Conservation (phyloP, 2,797 vertebrate genomes). For the Hydrocynus forskahlii region DNA sequence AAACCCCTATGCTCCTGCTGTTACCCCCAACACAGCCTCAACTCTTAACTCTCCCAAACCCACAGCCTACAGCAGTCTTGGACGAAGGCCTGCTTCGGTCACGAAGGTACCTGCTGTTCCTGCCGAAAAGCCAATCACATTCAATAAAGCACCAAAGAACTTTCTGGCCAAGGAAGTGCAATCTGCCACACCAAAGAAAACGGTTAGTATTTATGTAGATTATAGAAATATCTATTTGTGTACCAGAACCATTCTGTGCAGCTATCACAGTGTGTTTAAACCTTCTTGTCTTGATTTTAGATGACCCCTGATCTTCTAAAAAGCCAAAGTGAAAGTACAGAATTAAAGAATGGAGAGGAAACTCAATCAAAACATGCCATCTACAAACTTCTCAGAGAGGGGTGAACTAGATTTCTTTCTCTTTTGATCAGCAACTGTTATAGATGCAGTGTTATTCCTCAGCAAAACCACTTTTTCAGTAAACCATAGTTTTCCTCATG, state of each 20-base stretch:
- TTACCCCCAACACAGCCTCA: constrained; percentile 53
- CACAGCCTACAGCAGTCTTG: constrained; percentile 56
- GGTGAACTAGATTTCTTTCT: constrained; percentile 70
- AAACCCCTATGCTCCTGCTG: constrained; percentile 67
- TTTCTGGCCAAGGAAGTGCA: constrained; percentile 66
- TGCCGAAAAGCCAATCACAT: constrained; percentile 60
- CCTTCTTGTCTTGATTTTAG: constrained; percentile 61
- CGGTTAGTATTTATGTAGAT: constrained; percentile 66
- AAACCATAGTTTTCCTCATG: neutral
- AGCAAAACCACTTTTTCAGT: neutral
- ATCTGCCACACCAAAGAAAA: constrained; percentile 70
- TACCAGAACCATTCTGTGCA: too few species aligned
- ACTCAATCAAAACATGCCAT: constrained; percentile 75
- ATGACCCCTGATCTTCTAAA: constrained; percentile 82
- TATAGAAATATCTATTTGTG: neutral
- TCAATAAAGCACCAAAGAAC: constrained; percentile 65
- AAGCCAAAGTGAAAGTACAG: constrained; percentile 74
- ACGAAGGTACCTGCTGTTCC: constrained; percentile 65
- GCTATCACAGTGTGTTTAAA: neutral
- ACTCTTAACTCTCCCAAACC: constrained; percentile 39
- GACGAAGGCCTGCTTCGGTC: constrained; percentile 62
- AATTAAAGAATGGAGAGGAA: constrained; percentile 68
- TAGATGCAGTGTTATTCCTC: neutral
- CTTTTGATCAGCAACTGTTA: neutral
- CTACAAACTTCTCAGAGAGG: constrained; percentile 81